Base-by-base conservation (phyloP, 2,113 vertebrate genomes). In the Morone saxatilis region DNA sequence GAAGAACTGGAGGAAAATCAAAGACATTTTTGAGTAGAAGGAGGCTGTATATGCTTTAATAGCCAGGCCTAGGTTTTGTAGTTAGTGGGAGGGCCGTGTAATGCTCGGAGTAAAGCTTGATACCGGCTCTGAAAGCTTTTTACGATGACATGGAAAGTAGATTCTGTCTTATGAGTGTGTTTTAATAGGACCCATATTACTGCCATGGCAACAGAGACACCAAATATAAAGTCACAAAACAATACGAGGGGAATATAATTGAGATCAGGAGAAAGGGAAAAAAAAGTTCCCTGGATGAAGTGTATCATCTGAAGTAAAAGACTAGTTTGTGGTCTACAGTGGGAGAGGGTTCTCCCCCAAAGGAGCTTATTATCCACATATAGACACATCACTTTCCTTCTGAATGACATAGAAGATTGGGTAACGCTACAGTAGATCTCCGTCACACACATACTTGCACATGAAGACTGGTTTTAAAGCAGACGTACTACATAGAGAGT, bases 321-420 rank as follows among this genome's bases (percentile, higher is more conserved):
- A 90, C 83, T 89, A 82, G 78, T 89, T 86, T 94, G 90, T 88
- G 94, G 90, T 91, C 83, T 57, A 43, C 82, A 86, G 87, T 71
- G 77, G 71, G 83, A 86, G 84, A 84, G 87, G 82, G 83, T 90
- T 92, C 85, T 86, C 41, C 88, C 93, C 86, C 85, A 69, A 86
- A 92, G 88, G 93, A 91, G 84, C 87, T 88, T 91, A 93, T 92
- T 92, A 93, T 93, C 92, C 92, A 88, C 92, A 92, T 93, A 92
- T 89, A 93, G 90, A 89, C 93, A 91, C 88, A 83, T 93, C 87
- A 81, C 88, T 87, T 92, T 88, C 81, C 69, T 41, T 81, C 76
- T 87, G 85, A 91, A 90, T 87, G 89, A 89, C 77, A 88, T 36
- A 69, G 88, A 83, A 69, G 83, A 87, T 22, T 66, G 60, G 80